Evolutionary conservation across 2,888 invertebrate genomes (phyloP).

Genomic region (Pandemis cinnamomeana): DNA sequence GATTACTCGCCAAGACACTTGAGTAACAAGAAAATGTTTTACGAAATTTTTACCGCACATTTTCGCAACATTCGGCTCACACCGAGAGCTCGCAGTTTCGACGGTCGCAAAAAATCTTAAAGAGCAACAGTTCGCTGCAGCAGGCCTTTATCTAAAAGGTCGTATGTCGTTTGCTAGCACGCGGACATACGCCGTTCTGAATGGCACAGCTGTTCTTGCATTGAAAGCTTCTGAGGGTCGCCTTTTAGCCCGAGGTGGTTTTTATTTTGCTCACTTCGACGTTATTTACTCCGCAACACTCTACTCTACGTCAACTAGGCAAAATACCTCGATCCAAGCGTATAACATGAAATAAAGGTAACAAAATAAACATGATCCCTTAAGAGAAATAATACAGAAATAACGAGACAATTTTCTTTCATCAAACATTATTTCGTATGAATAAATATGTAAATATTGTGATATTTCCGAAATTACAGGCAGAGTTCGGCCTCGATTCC

Average conservation of each 20-base stretch:
- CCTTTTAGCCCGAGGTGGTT: constrained; percentile 30
- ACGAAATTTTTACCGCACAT: not conserved
- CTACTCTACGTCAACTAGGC: not conserved
- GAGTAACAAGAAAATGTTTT: not conserved
- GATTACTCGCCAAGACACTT: not conserved
- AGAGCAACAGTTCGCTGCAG: constrained; percentile 19
- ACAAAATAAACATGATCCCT: not conserved
- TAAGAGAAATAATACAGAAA: not conserved
- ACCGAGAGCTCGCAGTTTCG: constrained; percentile 13
- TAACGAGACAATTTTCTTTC: not conserved
- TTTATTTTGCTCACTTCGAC: constrained; percentile 19
- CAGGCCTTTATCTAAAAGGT: not conserved
- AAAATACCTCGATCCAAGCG: not conserved
- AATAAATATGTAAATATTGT: not conserved
- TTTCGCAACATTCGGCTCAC: constrained; percentile 16
- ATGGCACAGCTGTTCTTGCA: constrained; percentile 2
- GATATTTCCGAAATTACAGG: not conserved
- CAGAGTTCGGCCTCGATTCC: not conserved
- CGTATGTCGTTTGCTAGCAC: not conserved
- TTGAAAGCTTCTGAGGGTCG: constrained; percentile 29
- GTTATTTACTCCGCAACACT: constrained; percentile 20
- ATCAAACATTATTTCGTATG: not conserved
- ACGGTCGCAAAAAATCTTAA: constrained; percentile 13
- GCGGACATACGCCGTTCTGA: constrained; percentile 1
- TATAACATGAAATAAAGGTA: not conserved